phyloP scores from a whole-genome alignment of 2,888 invertebrate species.

The Hypolimnas misippus region DNA sequence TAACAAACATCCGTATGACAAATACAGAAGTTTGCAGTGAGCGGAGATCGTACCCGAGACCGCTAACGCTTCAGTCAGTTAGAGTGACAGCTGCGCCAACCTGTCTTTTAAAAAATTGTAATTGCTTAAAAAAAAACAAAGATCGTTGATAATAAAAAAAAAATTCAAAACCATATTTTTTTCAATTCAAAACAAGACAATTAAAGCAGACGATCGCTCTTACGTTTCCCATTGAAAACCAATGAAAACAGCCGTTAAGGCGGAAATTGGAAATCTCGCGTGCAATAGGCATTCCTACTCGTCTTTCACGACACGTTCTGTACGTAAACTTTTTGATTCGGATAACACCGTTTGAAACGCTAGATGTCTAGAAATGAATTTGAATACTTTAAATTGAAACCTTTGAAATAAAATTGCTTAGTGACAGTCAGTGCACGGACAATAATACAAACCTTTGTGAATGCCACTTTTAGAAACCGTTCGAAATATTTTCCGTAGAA shows the following conservation, averaged over 20 bases:
- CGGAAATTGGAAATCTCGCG: conserved; percentile 43
- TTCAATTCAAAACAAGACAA: conserved; percentile 2
- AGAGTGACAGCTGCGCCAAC: no score
- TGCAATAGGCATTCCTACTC: conserved; percentile 34
- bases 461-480: no score
- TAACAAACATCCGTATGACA: no score
- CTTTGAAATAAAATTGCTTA: not conserved
- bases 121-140: no score
- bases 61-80: no score
- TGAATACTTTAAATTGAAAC: not conserved
- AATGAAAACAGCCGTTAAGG: conserved; percentile 26
- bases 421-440: no score
- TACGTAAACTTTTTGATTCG: conserved; percentile 31
- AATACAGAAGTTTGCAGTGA: no score
- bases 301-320: conserved; percentile 23
- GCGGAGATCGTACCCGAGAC: no score
- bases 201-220: conserved; percentile 24
- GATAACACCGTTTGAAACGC: conserved; percentile 29
- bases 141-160: no score
- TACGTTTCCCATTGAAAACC: conserved; percentile 23
- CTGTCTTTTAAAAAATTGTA: no score
- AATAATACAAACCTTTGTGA: no score
- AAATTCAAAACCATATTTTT: not conserved
- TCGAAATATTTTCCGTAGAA: no score
- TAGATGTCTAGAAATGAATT: conserved; percentile 2